Evolutionary conservation across 2,797 vertebrate species (phyloP).

Genomic region (Eleutherodactylus coqui): DNA sequence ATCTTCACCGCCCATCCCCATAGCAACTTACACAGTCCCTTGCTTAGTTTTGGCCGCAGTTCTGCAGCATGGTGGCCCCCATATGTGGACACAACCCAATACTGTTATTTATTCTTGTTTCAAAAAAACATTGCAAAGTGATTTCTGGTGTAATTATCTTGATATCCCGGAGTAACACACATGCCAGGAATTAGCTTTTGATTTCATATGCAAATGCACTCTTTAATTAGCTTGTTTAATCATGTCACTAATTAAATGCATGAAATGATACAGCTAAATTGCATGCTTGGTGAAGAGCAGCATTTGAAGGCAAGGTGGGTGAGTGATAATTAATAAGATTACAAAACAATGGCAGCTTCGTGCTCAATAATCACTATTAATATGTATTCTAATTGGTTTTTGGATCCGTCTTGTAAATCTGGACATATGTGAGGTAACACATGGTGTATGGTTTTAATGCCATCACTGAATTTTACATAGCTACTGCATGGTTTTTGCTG

Average conservation of each 20-base stretch:
- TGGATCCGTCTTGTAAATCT: not conserved
- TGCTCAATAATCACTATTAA: constrained; percentile 34
- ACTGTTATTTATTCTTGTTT: not conserved
- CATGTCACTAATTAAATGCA: constrained; percentile 52
- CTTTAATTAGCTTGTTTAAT: constrained; percentile 56
- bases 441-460: not conserved
- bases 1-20: too few relatives aligned
- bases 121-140: not conserved
- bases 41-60: not conserved
- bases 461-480: not conserved
- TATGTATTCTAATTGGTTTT: constrained; percentile 35
- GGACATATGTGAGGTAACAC: constrained; percentile 3
- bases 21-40: too few relatives aligned
- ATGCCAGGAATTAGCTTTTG: constrained; percentile 66
- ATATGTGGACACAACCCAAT: too few relatives aligned
- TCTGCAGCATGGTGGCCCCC: not conserved
- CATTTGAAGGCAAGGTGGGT: constrained; percentile 36
- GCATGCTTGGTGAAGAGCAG: constrained; percentile 11
- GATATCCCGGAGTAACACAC: constrained; percentile 66
- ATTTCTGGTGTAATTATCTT: constrained; percentile 63
- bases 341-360: constrained; percentile 37
- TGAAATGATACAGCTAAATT: constrained; percentile 44
- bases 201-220: constrained; percentile 55
- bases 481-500: too few relatives aligned
- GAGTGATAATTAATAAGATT: constrained; percentile 48